Conservation (phyloP, 2,888 invertebrate species). For the Rotaria magnacalcarata region DNA sequence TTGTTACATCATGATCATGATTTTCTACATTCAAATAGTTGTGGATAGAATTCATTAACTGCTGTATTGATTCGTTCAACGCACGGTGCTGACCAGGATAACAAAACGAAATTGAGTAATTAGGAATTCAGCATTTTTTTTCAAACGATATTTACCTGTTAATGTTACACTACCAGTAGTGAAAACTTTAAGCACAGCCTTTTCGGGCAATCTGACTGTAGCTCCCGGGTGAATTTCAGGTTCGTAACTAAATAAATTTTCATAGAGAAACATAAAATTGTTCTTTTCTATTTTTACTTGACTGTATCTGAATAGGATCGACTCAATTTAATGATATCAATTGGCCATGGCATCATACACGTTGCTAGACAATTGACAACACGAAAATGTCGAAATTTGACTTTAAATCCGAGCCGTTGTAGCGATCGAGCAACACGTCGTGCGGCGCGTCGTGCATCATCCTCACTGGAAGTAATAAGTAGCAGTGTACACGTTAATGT, state of each 20-base stretch:
- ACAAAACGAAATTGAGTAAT: not conserved
- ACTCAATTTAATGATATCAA: constrained; percentile 82
- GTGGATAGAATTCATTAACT: constrained; percentile 15
- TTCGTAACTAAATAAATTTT: constrained; percentile 67
- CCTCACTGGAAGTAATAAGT: constrained; percentile 52
- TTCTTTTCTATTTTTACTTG: not conserved
- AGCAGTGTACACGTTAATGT: constrained; percentile 29
- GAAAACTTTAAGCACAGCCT: constrained; percentile 89
- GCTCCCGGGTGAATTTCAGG: constrained; percentile 95
- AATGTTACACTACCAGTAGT: constrained; percentile 94
- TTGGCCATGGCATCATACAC: constrained; percentile 92
- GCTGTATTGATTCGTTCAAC: constrained; percentile 23
- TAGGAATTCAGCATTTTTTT: too few species aligned
- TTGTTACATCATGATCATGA: not conserved
- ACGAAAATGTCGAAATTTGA: constrained; percentile 80
- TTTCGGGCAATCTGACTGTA: constrained; percentile 74
- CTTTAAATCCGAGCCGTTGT: constrained; percentile 84
- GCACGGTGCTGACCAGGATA: not conserved
- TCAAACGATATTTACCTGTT: constrained; percentile 61
- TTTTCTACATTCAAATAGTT: constrained; percentile 23
- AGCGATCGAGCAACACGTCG: constrained; percentile 82
- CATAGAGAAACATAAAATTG: not conserved
- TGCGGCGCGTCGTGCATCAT: constrained; percentile 79
- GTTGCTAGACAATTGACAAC: constrained; percentile 96
- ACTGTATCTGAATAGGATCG: constrained; percentile 61